A percentile compares a stretch with the other conserved stretches of the same genome.
phyloP scores from a whole-genome alignment of 2,888 invertebrate species.

The Tiliacea aurago region DNA sequence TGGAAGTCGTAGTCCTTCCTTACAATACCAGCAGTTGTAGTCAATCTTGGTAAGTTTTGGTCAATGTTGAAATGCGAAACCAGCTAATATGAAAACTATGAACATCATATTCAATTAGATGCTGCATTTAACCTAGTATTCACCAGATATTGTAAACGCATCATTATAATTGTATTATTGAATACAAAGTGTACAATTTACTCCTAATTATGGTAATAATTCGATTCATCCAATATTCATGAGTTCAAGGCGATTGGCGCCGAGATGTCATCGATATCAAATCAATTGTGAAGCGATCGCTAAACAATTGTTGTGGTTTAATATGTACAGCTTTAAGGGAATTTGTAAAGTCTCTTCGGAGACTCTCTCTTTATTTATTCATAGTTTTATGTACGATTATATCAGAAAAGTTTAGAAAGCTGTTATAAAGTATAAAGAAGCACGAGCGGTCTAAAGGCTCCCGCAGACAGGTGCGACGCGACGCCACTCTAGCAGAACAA shows the following conservation, averaged over 20 bases:
- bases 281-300: constrained; percentile 55
- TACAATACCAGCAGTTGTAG: too few species aligned
- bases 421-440: background rate
- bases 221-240: constrained; percentile 57
- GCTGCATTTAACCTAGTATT: constrained; percentile 23
- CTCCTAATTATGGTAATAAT: constrained; percentile 60
- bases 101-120: constrained; percentile 3
- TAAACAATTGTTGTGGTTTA: constrained; percentile 37
- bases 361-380: too few species aligned
- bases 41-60: too few species aligned
- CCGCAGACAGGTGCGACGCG: too few species aligned
- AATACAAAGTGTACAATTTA: constrained; percentile 57
- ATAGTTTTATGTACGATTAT: too few species aligned
- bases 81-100: background rate
- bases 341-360: background rate
- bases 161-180: constrained; percentile 34
- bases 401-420: background rate
- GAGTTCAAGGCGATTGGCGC: constrained; percentile 49
- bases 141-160: constrained; percentile 27
- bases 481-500: too few species aligned
- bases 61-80: background rate
- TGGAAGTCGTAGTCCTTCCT: too few species aligned
- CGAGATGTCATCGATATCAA: constrained; percentile 59
- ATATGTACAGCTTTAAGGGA: background rate
- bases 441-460: background rate